Conservation (phyloP, 1,140 invertebrate species). For the Hycleus phaleratus region DNA sequence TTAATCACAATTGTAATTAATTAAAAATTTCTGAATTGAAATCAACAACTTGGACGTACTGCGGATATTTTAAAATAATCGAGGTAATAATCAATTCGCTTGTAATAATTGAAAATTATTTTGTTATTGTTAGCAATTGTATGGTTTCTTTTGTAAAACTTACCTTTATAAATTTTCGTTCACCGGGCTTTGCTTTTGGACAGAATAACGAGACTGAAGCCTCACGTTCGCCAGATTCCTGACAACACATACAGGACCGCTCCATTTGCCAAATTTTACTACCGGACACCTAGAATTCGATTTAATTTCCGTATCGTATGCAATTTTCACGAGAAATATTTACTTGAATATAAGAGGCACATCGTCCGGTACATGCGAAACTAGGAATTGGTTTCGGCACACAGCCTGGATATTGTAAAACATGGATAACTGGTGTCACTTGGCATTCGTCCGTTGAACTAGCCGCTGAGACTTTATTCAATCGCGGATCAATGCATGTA, state of each 20-base stretch:
- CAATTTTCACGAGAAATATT: not conserved
- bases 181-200: slow-evolving; percentile 77
- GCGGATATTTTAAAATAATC: no score
- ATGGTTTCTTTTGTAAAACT: not conserved
- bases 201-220: slow-evolving; percentile 82
- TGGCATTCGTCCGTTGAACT: slow-evolving; percentile 72
- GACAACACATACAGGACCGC: slow-evolving; percentile 88
- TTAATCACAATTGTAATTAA: no score
- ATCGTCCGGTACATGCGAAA: slow-evolving; percentile 85
- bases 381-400: slow-evolving; percentile 88
- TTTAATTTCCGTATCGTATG: not conserved
- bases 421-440: slow-evolving; percentile 85
- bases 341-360: slow-evolving; percentile 87
- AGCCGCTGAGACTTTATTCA: slow-evolving; percentile 33
- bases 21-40: no score
- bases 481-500: slow-evolving; percentile 34
- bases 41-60: no score
- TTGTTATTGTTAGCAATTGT: no score
- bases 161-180: slow-evolving; percentile 79
- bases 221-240: slow-evolving; percentile 86
- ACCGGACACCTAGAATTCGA: slow-evolving; percentile 70
- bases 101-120: no score
- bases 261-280: slow-evolving; percentile 96
- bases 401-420: slow-evolving; percentile 85
- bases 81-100: no score